Evolutionary conservation across 2,113 vertebrate genomes (phyloP).

Genomic region (Leptodactylus fuscus): DNA sequence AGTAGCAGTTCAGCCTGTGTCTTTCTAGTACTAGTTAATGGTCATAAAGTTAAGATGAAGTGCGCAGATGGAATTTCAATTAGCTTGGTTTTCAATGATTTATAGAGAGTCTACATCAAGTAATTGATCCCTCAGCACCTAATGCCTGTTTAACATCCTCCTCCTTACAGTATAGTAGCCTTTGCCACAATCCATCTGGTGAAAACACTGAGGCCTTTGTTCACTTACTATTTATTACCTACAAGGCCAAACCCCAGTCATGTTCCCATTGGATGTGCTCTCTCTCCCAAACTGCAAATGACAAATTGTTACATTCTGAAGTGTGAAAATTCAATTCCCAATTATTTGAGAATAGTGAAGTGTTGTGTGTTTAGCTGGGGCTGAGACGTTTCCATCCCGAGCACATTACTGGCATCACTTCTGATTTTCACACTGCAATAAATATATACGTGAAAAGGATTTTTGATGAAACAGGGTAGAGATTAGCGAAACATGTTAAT

Average conservation of each 20-base stretch:
- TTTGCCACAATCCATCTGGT: slow-evolving; percentile 58
- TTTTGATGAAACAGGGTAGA: slow-evolving; percentile 37
- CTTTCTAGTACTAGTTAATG: slow-evolving; percentile 39
- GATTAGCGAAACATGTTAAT: slow-evolving; percentile 40
- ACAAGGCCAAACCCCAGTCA: slow-evolving; percentile 60
- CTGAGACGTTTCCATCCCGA: slow-evolving; percentile 40
- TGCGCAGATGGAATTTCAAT: slow-evolving; percentile 62
- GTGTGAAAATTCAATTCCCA: slow-evolving; percentile 57
- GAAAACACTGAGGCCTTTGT: slow-evolving; percentile 61
- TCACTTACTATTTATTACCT: slow-evolving; percentile 61
- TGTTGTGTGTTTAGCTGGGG: slow-evolving; percentile 50
- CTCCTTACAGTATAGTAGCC: slow-evolving; percentile 57
- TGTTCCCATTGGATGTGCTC: slow-evolving; percentile 57
- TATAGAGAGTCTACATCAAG: slow-evolving; percentile 55
- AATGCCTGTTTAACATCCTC: slow-evolving; percentile 55
- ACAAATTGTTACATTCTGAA: slow-evolving; percentile 59
- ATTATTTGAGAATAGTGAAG: slow-evolving; percentile 62
- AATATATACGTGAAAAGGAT: slow-evolving; percentile 39
- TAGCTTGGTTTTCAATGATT: slow-evolving; percentile 60
- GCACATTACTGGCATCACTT: slow-evolving; percentile 40
- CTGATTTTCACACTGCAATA: slow-evolving; percentile 40
- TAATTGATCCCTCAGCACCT: slow-evolving; percentile 58
- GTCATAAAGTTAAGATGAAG: slow-evolving; percentile 51
- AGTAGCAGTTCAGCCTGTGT: slow-evolving; percentile 32
- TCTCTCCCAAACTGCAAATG: slow-evolving; percentile 56